Conservation (phyloP, 2,113 vertebrate genomes). For the Alethe castanea region DNA sequence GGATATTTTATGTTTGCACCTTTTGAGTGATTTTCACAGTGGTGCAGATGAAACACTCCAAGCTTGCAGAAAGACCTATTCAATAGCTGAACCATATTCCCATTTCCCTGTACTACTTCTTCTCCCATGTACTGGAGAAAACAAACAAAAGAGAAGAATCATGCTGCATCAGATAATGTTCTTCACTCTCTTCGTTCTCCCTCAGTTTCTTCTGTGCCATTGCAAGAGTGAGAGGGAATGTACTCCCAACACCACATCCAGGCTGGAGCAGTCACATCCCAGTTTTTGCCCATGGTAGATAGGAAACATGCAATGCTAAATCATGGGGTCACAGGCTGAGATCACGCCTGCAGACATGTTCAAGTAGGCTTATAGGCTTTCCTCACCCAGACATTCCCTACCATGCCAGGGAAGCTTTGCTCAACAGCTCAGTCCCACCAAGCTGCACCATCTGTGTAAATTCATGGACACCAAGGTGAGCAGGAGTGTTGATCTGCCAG, state of each 20-base stretch:
- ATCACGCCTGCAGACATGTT: neutral
- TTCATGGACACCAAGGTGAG: rapidly evolving
- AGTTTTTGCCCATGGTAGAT: neutral
- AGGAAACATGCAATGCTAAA: neutral
- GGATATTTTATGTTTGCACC: neutral
- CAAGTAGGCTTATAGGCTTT: neutral
- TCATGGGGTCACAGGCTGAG: neutral
- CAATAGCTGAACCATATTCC: neutral
- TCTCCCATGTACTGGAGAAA: neutral
- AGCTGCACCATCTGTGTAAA: rapidly evolving
- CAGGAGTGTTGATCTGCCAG: neutral
- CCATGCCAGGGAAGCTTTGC: neutral
- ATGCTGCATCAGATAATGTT: neutral
- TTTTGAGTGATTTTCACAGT: neutral
- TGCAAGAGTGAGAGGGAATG: neutral
- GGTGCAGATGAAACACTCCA: neutral
- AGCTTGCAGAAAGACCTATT: neutral
- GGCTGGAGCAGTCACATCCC: neutral
- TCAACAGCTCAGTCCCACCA: neutral
- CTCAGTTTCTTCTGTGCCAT: neutral
- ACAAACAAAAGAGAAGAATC: neutral
- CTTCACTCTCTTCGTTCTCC: neutral
- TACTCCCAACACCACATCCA: neutral
- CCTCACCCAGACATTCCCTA: neutral
- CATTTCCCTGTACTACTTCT: neutral